These are phyloP conservation scores for Oncopodura yosiiana DNA, from an alignment of 1,140 invertebrate species.

Conservation along the genomic window DNA sequence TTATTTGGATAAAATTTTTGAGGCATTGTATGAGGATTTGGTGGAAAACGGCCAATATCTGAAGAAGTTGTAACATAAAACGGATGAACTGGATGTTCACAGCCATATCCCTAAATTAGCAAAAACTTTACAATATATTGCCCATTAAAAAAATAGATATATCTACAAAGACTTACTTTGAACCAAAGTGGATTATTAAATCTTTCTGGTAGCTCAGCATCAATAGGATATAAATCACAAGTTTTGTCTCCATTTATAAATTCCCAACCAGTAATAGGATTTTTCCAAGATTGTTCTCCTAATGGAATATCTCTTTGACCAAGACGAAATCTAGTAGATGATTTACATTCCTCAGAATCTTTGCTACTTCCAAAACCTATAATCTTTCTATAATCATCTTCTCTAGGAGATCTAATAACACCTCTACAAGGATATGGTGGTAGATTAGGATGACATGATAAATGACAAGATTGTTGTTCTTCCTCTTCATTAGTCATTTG, in stretches of 20 bases:
- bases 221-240: conserved; percentile 31
- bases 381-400: background rate
- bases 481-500: too few relatives aligned
- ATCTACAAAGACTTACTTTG: conserved; percentile 16
- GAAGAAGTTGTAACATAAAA: conserved; percentile 33
- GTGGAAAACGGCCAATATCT: conserved; percentile 34
- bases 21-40: conserved; percentile 36
- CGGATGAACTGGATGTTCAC: conserved; percentile 26
- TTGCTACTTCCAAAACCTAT: background rate
- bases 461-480: background rate
- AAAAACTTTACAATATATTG: background rate
- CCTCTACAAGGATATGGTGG: conserved; percentile 29
- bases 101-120: conserved; percentile 30
- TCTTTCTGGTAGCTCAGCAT: conserved; percentile 18
- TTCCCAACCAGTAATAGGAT: conserved; percentile 31
- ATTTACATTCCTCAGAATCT: too few relatives aligned
- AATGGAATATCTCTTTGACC: conserved; percentile 4
- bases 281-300: too few relatives aligned
- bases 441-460: conserved; percentile 12
- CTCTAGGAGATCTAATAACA: conserved; percentile 17
- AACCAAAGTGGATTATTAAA: conserved; percentile 32
- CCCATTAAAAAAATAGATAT: background rate
- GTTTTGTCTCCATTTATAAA: conserved; percentile 28
- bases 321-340: too few relatives aligned
- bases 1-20: conserved; percentile 25